Evolutionary conservation across 2,797 vertebrate species (phyloP).

Genomic region (Aselliscus stoliczkanus): DNA sequence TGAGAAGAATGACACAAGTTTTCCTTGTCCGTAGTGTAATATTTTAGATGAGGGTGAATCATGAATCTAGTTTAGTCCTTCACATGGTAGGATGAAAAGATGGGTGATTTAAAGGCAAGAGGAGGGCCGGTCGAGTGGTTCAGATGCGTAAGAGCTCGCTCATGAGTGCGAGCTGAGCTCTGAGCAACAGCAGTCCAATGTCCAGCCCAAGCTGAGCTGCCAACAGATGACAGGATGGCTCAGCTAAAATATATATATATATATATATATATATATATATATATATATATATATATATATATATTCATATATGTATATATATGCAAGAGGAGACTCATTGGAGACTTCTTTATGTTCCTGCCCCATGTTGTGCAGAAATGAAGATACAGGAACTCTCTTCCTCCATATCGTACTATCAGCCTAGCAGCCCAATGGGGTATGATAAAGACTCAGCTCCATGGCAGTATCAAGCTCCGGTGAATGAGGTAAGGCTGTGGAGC

Average conservation of each 20-base stretch:
- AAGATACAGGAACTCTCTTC: background rate
- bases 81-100: background rate
- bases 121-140: too few species aligned
- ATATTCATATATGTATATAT: too few species aligned
- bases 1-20: background rate
- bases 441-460: background rate
- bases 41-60: background rate
- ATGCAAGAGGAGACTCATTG: background rate
- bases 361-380: background rate
- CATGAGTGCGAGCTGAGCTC: too few species aligned
- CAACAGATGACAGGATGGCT: too few species aligned
- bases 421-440: too few species aligned
- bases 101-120: background rate
- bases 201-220: too few species aligned
- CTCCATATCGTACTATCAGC: rapidly evolving
- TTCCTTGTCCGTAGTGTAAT: background rate
- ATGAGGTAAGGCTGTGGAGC: background rate
- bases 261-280: too few species aligned
- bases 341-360: background rate
- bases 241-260: too few species aligned
- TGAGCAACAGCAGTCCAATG: too few species aligned
- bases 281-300: too few species aligned
- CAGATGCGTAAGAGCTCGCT: too few species aligned
- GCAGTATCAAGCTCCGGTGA: background rate
- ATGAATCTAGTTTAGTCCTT: background rate